A percentile compares a stretch with the other conserved stretches of the same genome.
phyloP scores from a whole-genome alignment of 2,113 vertebrate genomes.

The Prietella phreatophila region DNA sequence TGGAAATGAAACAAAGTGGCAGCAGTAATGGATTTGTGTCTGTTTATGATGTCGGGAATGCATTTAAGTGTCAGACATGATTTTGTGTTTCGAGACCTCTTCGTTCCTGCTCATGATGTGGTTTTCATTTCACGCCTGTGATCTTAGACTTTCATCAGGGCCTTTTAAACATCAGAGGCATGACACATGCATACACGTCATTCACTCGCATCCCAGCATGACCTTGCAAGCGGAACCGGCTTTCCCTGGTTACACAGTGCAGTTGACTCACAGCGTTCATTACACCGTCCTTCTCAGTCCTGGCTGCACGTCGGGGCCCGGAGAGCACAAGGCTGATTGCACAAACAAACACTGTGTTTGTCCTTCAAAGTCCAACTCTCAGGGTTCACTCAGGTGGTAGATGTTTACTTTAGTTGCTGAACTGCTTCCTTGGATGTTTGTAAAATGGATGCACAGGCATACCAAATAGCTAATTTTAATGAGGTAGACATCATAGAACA shows the following conservation, averaged over 20 bases:
- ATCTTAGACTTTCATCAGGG: slow-evolving; percentile 45
- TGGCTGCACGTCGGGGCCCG: slow-evolving; percentile 57
- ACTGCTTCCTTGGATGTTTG: neutral
- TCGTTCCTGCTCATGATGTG: neutral
- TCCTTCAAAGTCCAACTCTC: slow-evolving; percentile 55
- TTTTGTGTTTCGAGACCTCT: slow-evolving; percentile 11
- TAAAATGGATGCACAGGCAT: neutral
- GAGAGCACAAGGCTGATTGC: slow-evolving; percentile 71
- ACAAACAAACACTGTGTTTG: slow-evolving; percentile 72
- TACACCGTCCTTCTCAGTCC: slow-evolving; percentile 62
- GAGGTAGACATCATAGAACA: neutral
- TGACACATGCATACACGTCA: slow-evolving; percentile 40
- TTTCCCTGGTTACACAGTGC: slow-evolving; percentile 66
- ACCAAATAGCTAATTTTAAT: neutral
- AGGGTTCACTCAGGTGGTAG: neutral
- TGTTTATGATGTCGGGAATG: slow-evolving; percentile 11
- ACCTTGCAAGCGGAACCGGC: slow-evolving; percentile 63
- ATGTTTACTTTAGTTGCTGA: slow-evolving; percentile 22
- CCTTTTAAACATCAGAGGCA: slow-evolving; percentile 45
- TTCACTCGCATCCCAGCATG: slow-evolving; percentile 58
- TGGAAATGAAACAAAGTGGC: neutral
- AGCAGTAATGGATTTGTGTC: slow-evolving; percentile 11
- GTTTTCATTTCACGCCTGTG: slow-evolving; percentile 20
- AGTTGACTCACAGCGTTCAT: slow-evolving; percentile 57
- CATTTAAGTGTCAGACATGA: neutral